Base-by-base conservation (phyloP, 2,888 invertebrate genomes). In the Polyommatus iphigenia region DNA sequence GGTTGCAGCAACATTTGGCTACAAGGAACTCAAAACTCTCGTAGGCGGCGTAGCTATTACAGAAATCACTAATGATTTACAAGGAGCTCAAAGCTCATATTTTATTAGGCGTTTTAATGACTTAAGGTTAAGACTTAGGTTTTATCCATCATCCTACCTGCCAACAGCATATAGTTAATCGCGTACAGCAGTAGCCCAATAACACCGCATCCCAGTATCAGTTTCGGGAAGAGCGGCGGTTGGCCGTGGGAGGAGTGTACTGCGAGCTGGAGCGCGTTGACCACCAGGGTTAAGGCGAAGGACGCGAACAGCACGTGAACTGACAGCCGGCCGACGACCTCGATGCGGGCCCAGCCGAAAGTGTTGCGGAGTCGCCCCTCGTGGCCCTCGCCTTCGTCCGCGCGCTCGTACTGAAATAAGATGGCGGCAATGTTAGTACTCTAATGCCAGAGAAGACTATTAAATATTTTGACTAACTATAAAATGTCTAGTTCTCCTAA, bases 281-380 rank as follows among this genome's bases (percentile, higher is more conserved):
- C 96, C 6, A 97, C 89, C 73, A 98, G 91, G 0, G 98, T 97
- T 86, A 98, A 97, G 72, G 97, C 96, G 80, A 98, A 95, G 0
- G 98, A 98, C 0, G 96, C 96, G 80, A 98, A 95, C 82, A 98
- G 96, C 67, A 97, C 96, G 88, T 97, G 97, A 77, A 97, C 97
- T 3, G 97, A 96, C 71, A 98, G 91, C 93, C 97, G 96, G 71
- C 97, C 96, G 8, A 98, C 94, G n/a, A 98, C 97, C 85, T 98
- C 98, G 77, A 98, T 97, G 81, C 98, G 95, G 3, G 98, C 97
- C 98, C 98, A 98, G 10, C 98, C 98, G 85, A 98, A 98, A 0
- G 98, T 98, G 88, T 98, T 98, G 80, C 96, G 96, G 79, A 98
- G 93, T 79, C 96, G 96, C 82, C 98, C 94, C 82, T 97, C 97